Evolutionary conservation across 2,797 vertebrate species (phyloP).

Genomic region (Acanthiza pusilla): DNA sequence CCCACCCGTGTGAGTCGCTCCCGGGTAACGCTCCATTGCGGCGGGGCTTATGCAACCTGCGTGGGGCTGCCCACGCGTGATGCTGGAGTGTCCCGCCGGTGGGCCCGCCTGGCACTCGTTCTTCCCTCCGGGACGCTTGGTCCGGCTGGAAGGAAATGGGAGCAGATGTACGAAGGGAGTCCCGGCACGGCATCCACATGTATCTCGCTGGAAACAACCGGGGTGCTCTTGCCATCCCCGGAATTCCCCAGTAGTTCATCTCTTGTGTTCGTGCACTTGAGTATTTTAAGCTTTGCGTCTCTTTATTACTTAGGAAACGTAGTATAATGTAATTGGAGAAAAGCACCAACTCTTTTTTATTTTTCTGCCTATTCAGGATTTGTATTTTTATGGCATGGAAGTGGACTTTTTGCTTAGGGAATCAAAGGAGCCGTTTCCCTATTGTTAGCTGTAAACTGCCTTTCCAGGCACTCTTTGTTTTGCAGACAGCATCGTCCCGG

Average conservation of each 20-base stretch:
- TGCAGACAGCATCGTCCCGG: background rate
- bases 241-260: background rate
- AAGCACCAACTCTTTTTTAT: accelerated
- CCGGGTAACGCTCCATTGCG: background rate
- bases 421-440: background rate
- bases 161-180: background rate
- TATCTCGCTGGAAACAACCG: background rate
- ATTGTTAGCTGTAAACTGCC: background rate
- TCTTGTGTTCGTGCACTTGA: accelerated
- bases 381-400: background rate
- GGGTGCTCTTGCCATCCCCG: background rate
- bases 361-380: background rate
- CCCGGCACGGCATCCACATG: background rate
- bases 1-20: background rate
- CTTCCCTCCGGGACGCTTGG: background rate
- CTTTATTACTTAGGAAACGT: background rate
- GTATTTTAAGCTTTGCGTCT: background rate
- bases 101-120: background rate
- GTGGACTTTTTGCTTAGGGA: background rate
- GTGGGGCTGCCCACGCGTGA: background rate
- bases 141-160: background rate
- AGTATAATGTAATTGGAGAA: background rate
- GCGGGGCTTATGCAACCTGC: constrained; percentile 31
- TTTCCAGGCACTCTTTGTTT: background rate
- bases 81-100: background rate